Base-by-base conservation (phyloP, 2,113 vertebrate genomes). In the Parus major region DNA sequence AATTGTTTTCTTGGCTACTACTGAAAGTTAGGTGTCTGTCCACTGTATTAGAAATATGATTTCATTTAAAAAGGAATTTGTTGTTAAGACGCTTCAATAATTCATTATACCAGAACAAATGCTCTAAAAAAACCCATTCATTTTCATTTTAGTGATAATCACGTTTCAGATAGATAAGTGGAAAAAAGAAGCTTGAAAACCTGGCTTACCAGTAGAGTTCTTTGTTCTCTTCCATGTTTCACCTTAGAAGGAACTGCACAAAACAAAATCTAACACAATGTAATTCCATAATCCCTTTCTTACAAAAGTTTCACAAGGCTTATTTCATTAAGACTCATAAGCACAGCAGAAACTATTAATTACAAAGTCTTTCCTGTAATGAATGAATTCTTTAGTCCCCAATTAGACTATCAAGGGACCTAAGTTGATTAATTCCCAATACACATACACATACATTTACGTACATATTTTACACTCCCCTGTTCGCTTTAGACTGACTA, bases 1-100 rank as follows among this genome's bases (percentile, higher is more conserved):
- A 92, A 94, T 90, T 96, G 21, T 95, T 93, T 96, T 96, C 60
- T 97, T 91, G 85, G 46, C 24, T 96, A 6, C 28, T 73, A 6
- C 41, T 59, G 68, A 33, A 85, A 72, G 55, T 72, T 70, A 82
- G n/a, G 3, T 46, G 69, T 92, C 55, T 81, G 17, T 42, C 17
- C 64, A 68, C 61, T 66, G 55, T 66, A 52, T 66, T 41, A 77
- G 50, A 88, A 84, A 41, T n/a, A 52, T 0, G 0, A 46, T 68
- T 85, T 73, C 4, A 44, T 81, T 85, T 69, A 0, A 66, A 72
- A 68, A 87, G 42, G 22, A 72, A 77, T 13, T 69, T 35, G 5
- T 56, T 81, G 7, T 50, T 64, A 66, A 59, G 68, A 76, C 23
- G 55, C 21, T 70, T 77, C 2, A 22, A 0, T 55, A 63, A 57